Evolutionary conservation across 2,888 invertebrate genomes (phyloP).

Genomic region (Aspidiotus rigidus): DNA sequence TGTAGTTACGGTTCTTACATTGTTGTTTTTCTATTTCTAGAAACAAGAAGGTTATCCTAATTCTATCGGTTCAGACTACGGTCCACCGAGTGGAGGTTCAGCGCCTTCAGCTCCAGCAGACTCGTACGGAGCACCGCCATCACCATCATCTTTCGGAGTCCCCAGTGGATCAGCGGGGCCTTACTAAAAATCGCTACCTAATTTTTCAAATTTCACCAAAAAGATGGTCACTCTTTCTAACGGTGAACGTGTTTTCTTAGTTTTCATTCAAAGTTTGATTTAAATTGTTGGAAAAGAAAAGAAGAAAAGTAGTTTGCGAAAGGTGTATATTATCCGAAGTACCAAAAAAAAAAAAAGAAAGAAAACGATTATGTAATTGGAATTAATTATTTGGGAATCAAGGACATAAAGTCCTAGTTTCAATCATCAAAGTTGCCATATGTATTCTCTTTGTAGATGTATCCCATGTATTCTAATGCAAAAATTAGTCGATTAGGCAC

Average conservation of each 20-base stretch:
- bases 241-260: background rate
- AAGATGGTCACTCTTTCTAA: background rate
- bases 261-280: no score
- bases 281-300: no score
- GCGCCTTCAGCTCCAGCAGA: conserved; percentile 45
- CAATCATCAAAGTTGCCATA: conserved; percentile 30
- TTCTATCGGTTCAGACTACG: conserved; percentile 48
- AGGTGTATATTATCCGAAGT: background rate
- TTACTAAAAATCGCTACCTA: conserved; percentile 14
- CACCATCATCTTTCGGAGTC: conserved; percentile 37
- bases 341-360: background rate
- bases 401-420: conserved; percentile 12
- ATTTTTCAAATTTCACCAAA: no score
- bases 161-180: conserved; percentile 36
- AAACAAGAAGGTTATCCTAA: conserved; percentile 54
- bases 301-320: background rate
- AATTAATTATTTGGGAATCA: background rate
- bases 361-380: background rate
- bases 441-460: conserved; percentile 12
- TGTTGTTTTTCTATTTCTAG: conserved; percentile 41
- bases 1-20: background rate
- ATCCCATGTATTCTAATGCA: background rate
- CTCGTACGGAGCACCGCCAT: conserved; percentile 54
- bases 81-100: conserved; percentile 44
- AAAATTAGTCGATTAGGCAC: conserved; percentile 21